Base-by-base conservation (phyloP, 2,797 vertebrate genomes). In the Phoebastria nigripes region DNA sequence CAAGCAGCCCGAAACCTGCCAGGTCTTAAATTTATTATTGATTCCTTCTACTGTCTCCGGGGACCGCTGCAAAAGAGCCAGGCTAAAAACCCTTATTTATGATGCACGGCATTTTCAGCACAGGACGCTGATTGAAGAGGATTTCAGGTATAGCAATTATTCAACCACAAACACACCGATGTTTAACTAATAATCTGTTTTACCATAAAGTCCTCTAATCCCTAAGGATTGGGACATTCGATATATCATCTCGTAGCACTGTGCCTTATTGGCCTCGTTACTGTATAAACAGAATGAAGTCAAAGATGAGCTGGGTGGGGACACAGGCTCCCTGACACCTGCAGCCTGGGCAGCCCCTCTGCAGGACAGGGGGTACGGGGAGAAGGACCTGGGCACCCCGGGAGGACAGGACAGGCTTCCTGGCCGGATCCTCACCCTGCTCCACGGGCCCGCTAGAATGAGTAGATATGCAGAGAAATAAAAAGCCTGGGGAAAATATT, bases 11-110 rank as follows among this genome's bases (percentile, higher is more conserved):
- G 91, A 97, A 96, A 97, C 62, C 88, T 91, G 87, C 80, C 74
- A 91, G 85, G 47, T 81, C 85, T 93, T 84, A 94, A 96, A 97
- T 96, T 84, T 92, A 88, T 92, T 97, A 96, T 95, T 76, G 95
- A 97, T 97, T 96, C 80, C 72, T 82, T 76, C 78, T 74, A 24
- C 74, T 61, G 63, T 66, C 96, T 95, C 87, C 90, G 86, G 96
- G 96, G 95, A 62, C 46, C n/a, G 46, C 94, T 95, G 92, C 69
- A 74, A 86, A 88, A 49, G 62, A 96, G 94, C 92, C 78, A 81
- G 83, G 93, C 95, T 96, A 95, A 97, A 97, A 66, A 8, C 93
- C 77, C 89, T 12, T 92, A 63, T 95, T 97, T 97, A 93, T 94
- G 96, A 93, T 89, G 92, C 94, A 77, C 35, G 93, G 94, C 91